Base-by-base conservation (phyloP, 2,113 vertebrate genomes). In the Regulus satrapa region DNA sequence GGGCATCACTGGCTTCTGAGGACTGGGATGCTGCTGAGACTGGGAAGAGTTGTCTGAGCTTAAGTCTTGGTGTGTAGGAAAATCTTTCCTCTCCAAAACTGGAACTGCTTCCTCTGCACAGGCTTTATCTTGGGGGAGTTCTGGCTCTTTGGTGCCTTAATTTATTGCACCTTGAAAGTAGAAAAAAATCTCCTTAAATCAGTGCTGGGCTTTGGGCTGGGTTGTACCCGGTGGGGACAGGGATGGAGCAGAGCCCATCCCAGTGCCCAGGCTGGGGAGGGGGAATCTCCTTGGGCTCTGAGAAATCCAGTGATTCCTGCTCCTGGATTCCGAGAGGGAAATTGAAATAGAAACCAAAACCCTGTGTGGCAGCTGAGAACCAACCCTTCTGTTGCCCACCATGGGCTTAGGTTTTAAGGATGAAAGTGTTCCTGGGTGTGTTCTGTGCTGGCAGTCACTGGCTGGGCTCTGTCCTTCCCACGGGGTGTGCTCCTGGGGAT, bases 121-220 rank as follows among this genome's bases (percentile, higher is more conserved):
- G 73, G 61, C 40, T 88, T 79, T 32, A 2, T 75, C 8, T n/a
- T 13, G 34, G 77, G 63, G 43, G 45, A 58, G n/a, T 59, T 79
- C 10, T 78, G 77, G 45, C 52, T 63, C 54, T 79, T 82, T 18
- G 77, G 77, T 89, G 95, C 94, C 93, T 95, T 97, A 61, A 54
- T 41, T 64, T 79, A 62, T 40, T 64, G 93, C 91, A 94, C 84
- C 91, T 79, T 75, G 61, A 68, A 63, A 49, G n/a, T 80, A n/a
- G 45, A 59, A 68, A 78, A 54, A 45, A 46, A 16, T 18, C 41
- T 75, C 38, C 32, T 80, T 28, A 17, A 48, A 11, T 36, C 52
- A 14, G 48, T 1, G 23, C 86, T 88, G 78, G 79, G 20, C 10
- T 43, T 24, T 19, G 14, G 58, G 23, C 36, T 73, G 0, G 14